Percentiles rank a stretch among this genome's conserved stretches.
Conservation (phyloP, 2,888 invertebrate species). For the Pedicia rivosa region DNA sequence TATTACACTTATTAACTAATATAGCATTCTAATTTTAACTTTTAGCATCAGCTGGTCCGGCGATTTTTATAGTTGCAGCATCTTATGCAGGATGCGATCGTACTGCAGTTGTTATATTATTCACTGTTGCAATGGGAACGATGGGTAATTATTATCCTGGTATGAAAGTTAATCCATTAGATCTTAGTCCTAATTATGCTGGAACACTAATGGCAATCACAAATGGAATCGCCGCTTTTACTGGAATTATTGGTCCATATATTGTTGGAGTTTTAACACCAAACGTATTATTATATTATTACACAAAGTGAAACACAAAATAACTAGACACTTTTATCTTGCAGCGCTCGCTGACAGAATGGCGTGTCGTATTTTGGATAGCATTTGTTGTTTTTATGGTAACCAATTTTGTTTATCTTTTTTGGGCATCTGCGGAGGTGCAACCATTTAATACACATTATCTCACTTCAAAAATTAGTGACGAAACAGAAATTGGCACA, state of each 20-base stretch:
- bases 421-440: conserved; percentile 58
- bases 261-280: conserved; percentile 48
- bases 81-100: conserved; percentile 53
- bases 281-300: conserved; percentile 28
- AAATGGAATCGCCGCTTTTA: conserved; percentile 53
- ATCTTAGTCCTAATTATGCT: conserved; percentile 48
- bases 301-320: not conserved
- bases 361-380: conserved; percentile 70
- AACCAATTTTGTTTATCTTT: conserved; percentile 49
- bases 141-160: conserved; percentile 57
- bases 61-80: conserved; percentile 47
- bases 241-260: conserved; percentile 52
- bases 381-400: conserved; percentile 47
- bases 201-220: conserved; percentile 52
- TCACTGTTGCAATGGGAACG: conserved; percentile 49
- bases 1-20: too few species aligned
- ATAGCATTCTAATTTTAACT: too few species aligned
- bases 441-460: conserved; percentile 68
- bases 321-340: not conserved
- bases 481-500: too few species aligned
- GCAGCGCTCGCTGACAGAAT: conserved; percentile 46
- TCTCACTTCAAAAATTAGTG: too few species aligned
- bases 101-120: conserved; percentile 39
- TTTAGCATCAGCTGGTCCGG: conserved; percentile 52
- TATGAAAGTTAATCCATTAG: conserved; percentile 51